Conservation (phyloP, 1,140 invertebrate species). For the Diplogasteroides magnus region DNA sequence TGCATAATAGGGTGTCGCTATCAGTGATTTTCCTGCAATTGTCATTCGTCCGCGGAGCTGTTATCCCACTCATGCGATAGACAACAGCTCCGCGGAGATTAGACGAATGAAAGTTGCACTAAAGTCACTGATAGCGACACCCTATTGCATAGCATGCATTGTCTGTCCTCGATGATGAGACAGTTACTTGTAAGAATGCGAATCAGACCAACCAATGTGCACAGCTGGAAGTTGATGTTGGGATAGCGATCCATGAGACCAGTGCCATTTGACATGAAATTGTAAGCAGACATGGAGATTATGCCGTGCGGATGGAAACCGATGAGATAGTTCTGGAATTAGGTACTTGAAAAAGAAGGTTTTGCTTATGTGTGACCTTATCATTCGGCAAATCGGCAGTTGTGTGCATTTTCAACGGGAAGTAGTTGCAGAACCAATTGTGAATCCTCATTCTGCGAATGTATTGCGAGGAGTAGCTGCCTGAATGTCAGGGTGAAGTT, state of each 20-base stretch:
- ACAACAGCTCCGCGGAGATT: too few relatives aligned
- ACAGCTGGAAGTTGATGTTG: slow-evolving; percentile 67
- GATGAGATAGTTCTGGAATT: slow-evolving; percentile 25
- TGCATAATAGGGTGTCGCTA: neutral
- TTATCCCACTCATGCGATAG: too few relatives aligned
- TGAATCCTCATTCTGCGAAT: neutral
- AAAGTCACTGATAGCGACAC: too few relatives aligned
- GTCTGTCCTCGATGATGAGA: too few relatives aligned
- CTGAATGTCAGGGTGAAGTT: neutral
- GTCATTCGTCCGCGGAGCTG: too few relatives aligned
- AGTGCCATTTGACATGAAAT: slow-evolving; percentile 71
- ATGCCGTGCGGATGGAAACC: slow-evolving; percentile 78
- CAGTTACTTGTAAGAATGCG: too few relatives aligned
- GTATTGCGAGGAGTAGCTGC: neutral
- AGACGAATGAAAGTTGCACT: too few relatives aligned
- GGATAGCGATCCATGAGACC: slow-evolving; percentile 73
- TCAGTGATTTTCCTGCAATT: too few relatives aligned
- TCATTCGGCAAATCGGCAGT: neutral
- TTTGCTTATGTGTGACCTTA: too few relatives aligned
- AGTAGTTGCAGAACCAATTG: neutral
- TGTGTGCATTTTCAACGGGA: neutral
- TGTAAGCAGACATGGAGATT: slow-evolving; percentile 34
- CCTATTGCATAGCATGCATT: too few relatives aligned
- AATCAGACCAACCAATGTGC: slow-evolving; percentile 66
- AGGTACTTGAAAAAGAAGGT: too few relatives aligned